These are phyloP conservation scores for Agrypnus murinus DNA, from an alignment of 2,888 invertebrate species.

Conservation along the genomic window DNA sequence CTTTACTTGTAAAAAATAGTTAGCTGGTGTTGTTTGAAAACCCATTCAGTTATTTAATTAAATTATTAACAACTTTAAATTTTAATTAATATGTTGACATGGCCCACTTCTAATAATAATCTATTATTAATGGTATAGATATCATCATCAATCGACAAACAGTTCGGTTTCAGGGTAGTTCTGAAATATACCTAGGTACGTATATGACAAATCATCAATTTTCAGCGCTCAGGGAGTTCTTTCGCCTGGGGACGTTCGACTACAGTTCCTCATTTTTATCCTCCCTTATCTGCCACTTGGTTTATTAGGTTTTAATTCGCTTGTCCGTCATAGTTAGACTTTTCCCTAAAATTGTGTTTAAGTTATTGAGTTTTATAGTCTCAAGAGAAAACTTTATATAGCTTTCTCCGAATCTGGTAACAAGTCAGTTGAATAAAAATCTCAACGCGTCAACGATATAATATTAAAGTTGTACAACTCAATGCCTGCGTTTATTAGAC, in stretches of 20 bases:
- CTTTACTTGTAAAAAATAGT: conserved; percentile 3
- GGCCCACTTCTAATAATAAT: too few species aligned
- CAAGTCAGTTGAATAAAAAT: conserved; percentile 15
- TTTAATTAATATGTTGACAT: too few species aligned
- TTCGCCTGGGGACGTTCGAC: conserved; percentile 52
- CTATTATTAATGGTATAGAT: too few species aligned
- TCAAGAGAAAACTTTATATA: conserved; percentile 32
- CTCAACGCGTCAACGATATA: not conserved
- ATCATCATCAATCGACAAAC: too few species aligned
- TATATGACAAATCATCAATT: conserved; percentile 60
- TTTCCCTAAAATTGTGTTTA: conserved; percentile 43
- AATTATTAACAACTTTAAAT: too few species aligned
- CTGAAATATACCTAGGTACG: not conserved
- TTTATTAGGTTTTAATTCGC: conserved; percentile 47
- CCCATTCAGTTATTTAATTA: too few species aligned
- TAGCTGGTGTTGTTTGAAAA: too few species aligned
- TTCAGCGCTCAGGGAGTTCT: conserved; percentile 53
- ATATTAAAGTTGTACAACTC: too few species aligned
- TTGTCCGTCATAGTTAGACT: conserved; percentile 48
- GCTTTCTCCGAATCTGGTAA: conserved; percentile 33
- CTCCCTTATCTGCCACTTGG: conserved; percentile 41
- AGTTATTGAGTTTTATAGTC: conserved; percentile 42
- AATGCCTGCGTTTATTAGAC: too few species aligned
- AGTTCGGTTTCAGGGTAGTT: too few species aligned
- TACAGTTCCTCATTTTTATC: conserved; percentile 43